Conservation (phyloP, 2,797 vertebrate genomes). For the Mionectes olivaceus region DNA sequence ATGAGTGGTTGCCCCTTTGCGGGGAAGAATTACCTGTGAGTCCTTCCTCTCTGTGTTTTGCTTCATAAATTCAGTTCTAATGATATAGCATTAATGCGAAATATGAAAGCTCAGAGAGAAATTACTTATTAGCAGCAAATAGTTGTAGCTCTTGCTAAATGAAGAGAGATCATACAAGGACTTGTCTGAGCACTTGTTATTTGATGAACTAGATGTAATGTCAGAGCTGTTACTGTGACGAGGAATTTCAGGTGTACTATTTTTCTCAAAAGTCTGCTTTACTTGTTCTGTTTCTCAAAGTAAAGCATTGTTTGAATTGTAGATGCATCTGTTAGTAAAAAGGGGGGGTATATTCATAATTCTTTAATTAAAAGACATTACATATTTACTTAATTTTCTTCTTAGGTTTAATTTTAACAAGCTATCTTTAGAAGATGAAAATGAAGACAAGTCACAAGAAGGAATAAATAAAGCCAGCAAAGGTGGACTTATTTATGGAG, state of each 20-base stretch:
- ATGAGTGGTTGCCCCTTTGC: conserved; percentile 81
- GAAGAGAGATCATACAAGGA: not conserved
- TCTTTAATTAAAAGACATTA: not conserved
- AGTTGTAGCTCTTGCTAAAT: not conserved
- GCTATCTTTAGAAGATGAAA: conserved; percentile 74
- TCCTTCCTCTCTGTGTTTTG: conserved; percentile 12
- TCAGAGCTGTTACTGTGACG: not conserved
- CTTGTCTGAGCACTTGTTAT: not conserved
- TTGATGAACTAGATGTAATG: not conserved
- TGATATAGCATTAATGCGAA: not conserved
- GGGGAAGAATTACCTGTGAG: conserved; percentile 75
- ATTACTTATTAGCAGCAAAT: not conserved
- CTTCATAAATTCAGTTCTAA: not conserved
- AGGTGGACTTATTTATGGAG: conserved; percentile 90
- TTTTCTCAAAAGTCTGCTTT: not conserved
- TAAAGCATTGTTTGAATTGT: not conserved
- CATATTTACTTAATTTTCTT: conserved; percentile 32
- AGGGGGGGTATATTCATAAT: not conserved
- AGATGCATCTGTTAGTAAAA: not conserved
- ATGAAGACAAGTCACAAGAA: conserved; percentile 85
- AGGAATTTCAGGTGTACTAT: not conserved
- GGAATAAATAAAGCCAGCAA: conserved; percentile 89
- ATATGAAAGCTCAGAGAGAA: not conserved
- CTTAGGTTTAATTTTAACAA: conserved; percentile 84
- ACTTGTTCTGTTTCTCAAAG: not conserved